phyloP scores from a whole-genome alignment of 2,797 vertebrate genomes.

The Tangara arthus region DNA sequence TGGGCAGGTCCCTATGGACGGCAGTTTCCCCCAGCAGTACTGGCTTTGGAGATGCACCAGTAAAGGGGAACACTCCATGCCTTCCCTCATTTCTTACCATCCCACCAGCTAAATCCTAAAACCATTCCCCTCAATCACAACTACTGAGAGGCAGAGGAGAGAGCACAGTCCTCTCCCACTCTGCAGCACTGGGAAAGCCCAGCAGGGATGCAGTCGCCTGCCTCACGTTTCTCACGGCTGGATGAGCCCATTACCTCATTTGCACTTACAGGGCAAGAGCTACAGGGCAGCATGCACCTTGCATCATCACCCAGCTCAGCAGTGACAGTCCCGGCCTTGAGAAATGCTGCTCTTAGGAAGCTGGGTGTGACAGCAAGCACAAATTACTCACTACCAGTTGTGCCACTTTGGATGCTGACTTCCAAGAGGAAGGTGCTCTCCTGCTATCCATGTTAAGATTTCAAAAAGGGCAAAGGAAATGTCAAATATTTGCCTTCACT shows the following conservation, averaged over 20 bases:
- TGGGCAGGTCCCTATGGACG: background rate
- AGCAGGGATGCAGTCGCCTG: fast-evolving
- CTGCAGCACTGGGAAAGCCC: background rate
- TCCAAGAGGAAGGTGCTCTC: background rate
- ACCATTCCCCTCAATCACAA: background rate
- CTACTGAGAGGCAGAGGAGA: background rate
- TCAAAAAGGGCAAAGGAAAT: background rate
- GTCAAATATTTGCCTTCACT: background rate
- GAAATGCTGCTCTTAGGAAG: background rate
- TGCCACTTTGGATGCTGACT: background rate
- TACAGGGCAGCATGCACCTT: background rate
- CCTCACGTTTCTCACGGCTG: background rate
- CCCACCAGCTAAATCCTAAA: background rate
- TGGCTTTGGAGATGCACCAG: background rate
- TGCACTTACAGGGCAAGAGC: background rate
- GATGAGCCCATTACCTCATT: background rate
- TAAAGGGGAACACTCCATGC: background rate
- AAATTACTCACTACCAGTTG: background rate
- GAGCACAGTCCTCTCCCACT: background rate
- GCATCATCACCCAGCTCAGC: background rate
- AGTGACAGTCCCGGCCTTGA: fast-evolving
- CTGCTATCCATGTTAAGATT: background rate
- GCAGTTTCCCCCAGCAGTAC: fast-evolving
- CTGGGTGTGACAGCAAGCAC: background rate
- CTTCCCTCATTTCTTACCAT: background rate